Conservation (phyloP, 2,797 vertebrate genomes). For the Tokudaia tokunoshimensis region DNA sequence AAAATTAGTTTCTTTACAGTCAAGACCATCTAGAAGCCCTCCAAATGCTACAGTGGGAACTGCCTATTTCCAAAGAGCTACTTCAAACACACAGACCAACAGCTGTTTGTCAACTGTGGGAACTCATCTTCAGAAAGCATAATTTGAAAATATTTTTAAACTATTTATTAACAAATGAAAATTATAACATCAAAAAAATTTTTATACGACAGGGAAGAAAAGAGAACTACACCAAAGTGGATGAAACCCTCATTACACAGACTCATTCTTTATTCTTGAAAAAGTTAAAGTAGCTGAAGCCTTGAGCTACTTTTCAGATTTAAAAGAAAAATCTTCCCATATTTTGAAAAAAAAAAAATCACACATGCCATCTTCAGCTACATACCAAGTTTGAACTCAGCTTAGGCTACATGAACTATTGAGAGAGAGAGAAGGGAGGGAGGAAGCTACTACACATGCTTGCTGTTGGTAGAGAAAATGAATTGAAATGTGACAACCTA, state of each 20-base stretch:
- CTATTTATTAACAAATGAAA: neutral
- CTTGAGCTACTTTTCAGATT: constrained; percentile 27
- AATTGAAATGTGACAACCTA: constrained; percentile 41
- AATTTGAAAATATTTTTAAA: neutral
- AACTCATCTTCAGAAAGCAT: neutral
- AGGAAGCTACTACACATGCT: neutral
- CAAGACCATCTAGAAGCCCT: neutral
- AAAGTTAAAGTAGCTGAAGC: constrained; percentile 13
- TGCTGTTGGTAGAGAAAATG: neutral
- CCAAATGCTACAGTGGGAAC: neutral
- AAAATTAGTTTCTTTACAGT: constrained; percentile 30
- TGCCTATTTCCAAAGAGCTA: constrained; percentile 4
- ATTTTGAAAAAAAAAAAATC: neutral
- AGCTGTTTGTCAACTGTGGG: neutral
- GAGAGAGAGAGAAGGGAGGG: neutral
- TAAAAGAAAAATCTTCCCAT: neutral
- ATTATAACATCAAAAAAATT: neutral
- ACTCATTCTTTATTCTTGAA: neutral
- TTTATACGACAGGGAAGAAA: neutral
- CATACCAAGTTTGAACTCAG: neutral
- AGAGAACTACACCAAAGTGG: neutral
- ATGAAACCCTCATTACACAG: neutral
- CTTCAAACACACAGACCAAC: neutral
- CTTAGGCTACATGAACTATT: neutral
- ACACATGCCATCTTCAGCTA: neutral